Evolutionary conservation across 2,113 vertebrate genomes (phyloP).

Genomic region (Catharus bicknelli): DNA sequence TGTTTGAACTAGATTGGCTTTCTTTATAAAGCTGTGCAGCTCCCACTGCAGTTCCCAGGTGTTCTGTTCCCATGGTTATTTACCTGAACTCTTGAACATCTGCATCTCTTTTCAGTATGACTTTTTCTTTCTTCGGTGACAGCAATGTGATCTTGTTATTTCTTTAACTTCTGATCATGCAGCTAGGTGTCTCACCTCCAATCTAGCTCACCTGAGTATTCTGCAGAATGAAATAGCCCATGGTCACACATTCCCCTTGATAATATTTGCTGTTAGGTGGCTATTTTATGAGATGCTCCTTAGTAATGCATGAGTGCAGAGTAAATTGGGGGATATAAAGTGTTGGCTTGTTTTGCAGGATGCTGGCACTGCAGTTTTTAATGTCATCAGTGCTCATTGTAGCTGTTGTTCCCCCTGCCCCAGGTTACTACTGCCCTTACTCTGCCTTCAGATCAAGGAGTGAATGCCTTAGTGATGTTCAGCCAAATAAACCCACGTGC

Average conservation of each 20-base stretch:
- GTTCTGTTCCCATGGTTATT: background rate
- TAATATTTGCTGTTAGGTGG: background rate
- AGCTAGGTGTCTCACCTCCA: background rate
- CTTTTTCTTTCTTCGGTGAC: background rate
- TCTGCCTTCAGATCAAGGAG: background rate
- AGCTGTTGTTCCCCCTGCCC: background rate
- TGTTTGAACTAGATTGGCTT: background rate
- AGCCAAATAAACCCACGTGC: background rate
- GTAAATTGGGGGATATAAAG: background rate
- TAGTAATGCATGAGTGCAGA: background rate
- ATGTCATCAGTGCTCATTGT: background rate
- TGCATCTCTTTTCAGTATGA: background rate
- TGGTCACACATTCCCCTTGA: background rate
- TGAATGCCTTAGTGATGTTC: fast-evolving
- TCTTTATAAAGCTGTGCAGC: background rate
- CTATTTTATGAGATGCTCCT: background rate
- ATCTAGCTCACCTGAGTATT: background rate
- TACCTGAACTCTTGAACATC: background rate
- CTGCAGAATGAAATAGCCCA: background rate
- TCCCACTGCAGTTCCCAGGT: background rate
- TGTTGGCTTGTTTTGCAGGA: background rate
- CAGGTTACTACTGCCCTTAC: background rate
- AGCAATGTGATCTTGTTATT: background rate
- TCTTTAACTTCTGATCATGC: background rate
- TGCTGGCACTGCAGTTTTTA: background rate